A percentile compares a stretch with the other conserved stretches of the same genome.
These are phyloP conservation scores for Anoura caudifer DNA, from an alignment of 2,113 vertebrate species.

Conservation along the genomic window DNA sequence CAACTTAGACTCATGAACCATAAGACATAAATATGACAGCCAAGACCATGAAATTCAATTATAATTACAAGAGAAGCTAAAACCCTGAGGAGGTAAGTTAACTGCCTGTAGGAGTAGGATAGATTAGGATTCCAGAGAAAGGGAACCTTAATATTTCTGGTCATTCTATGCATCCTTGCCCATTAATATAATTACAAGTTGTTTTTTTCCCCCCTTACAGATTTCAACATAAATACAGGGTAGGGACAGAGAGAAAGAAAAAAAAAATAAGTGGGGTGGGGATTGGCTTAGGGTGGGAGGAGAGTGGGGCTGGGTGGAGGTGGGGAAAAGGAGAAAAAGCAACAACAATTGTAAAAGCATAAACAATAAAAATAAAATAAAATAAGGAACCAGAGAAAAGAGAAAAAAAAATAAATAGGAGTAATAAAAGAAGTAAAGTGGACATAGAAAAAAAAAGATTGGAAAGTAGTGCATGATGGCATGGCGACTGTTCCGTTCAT, in stretches of 20 bases:
- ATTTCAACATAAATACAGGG: background rate
- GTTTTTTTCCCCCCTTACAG: background rate
- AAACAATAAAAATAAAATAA: no score
- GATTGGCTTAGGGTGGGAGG: no score
- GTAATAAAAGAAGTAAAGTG: background rate
- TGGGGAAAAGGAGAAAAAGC: no score
- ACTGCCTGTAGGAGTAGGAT: background rate
- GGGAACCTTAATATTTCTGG: accelerated
- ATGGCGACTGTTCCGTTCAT: background rate
- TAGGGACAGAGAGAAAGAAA: background rate
- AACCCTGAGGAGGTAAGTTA: background rate
- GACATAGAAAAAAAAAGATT: background rate
- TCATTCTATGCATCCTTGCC: background rate
- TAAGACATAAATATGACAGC: background rate
- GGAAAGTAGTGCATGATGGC: background rate
- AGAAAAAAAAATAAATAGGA: background rate
- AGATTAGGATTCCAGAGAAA: background rate
- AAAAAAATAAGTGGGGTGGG: background rate
- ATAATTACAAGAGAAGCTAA: background rate
- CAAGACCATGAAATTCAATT: background rate
- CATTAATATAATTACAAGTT: background rate
- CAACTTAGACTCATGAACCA: background rate
- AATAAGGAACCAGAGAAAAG: no score
- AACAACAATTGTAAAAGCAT: no score
- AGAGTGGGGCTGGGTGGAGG: no score